These are phyloP conservation scores for Drosophila jambulina DNA, from an alignment of 1,140 invertebrate genomes.

Conservation along the genomic window DNA sequence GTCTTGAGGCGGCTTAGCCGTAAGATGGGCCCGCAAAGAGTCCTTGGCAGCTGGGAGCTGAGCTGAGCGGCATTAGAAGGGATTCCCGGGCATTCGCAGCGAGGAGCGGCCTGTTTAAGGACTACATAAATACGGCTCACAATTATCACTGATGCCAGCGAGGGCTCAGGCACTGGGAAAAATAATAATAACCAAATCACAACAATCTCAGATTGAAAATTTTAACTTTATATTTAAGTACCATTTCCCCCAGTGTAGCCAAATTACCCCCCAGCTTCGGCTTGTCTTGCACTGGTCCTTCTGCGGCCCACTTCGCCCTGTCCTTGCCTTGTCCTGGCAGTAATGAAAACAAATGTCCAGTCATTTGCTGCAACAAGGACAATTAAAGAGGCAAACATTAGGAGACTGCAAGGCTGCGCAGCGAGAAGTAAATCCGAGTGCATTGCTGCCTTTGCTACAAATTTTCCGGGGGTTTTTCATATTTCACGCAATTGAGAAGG, in stretches of 20 bases:
- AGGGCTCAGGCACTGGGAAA: constrained; percentile 1
- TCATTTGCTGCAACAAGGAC: constrained; percentile 42
- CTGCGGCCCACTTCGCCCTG: not conserved
- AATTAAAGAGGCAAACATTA: constrained; percentile 49
- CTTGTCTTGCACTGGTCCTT: constrained; percentile 7
- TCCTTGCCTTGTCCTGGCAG: constrained; percentile 25
- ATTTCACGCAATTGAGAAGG: constrained; percentile 78
- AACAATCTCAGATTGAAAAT: not conserved
- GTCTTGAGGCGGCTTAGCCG: constrained; percentile 69
- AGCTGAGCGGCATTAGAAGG: constrained; percentile 57
- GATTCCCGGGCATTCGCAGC: constrained; percentile 48
- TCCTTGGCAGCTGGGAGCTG: constrained; percentile 58
- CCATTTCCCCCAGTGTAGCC: constrained; percentile 32
- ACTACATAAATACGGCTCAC: constrained; percentile 68
- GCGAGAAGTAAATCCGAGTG: constrained; percentile 56
- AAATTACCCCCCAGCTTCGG: constrained; percentile 34
- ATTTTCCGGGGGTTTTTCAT: constrained; percentile 53
- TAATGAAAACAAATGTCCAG: constrained; percentile 70
- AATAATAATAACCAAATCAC: not conserved
- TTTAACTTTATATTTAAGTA: not conserved
- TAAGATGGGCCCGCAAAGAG: constrained; percentile 54
- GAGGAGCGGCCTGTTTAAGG: constrained; percentile 17
- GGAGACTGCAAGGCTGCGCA: constrained; percentile 19
- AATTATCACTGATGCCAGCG: constrained; percentile 59
- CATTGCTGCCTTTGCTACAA: constrained; percentile 35